These are phyloP conservation scores for Takifugu bimaculatus DNA, from an alignment of 2,113 vertebrate species.

Conservation along the genomic window DNA sequence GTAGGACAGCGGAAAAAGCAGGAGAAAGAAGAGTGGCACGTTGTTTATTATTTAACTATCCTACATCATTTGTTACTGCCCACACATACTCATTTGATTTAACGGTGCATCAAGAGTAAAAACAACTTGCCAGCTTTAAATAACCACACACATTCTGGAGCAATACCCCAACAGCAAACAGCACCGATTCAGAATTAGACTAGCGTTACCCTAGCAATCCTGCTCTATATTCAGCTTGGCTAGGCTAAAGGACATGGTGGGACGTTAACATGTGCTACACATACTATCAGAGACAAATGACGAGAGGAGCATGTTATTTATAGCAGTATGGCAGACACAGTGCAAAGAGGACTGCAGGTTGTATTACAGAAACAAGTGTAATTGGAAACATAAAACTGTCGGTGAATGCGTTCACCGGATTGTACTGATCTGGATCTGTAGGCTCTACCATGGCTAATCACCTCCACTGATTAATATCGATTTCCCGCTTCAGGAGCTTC, in stretches of 20 bases:
- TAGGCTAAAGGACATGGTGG: conserved; percentile 8
- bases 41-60: conserved; percentile 18
- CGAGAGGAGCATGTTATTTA: conserved; percentile 4
- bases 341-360: background rate
- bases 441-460: conserved; percentile 18
- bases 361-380: background rate
- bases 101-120: too few species aligned
- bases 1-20: conserved; percentile 13
- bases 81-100: conserved; percentile 2
- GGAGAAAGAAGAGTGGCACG: conserved; percentile 20
- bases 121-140: background rate
- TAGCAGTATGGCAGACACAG: background rate
- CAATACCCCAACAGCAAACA: background rate
- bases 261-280: background rate
- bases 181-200: background rate
- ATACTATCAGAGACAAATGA: conserved; percentile 1
- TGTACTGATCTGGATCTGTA: conserved; percentile 15
- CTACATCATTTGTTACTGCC: conserved; percentile 25
- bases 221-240: too few species aligned
- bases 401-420: background rate
- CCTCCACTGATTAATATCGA: conserved; percentile 20
- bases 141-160: background rate
- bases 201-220: background rate
- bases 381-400: background rate
- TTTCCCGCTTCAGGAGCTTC: conserved; percentile 15